A percentile compares a stretch with the other conserved stretches of the same genome.
These are phyloP conservation scores for Pogoniulus pusillus DNA, from an alignment of 2,797 vertebrate species.

Conservation along the genomic window DNA sequence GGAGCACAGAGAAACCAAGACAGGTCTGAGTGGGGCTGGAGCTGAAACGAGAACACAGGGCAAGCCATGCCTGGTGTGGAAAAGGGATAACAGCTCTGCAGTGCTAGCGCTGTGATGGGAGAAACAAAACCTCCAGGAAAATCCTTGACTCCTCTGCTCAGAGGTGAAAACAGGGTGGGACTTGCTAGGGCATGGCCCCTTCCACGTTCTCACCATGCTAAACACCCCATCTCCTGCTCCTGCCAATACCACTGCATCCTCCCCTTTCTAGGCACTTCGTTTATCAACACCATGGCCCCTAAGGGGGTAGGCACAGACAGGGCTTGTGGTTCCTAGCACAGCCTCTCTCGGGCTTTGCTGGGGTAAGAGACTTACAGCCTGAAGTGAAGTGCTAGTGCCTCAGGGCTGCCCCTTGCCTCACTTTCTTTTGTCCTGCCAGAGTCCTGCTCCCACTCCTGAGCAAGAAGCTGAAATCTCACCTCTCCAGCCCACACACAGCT, in stretches of 20 bases:
- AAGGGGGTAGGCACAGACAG: not conserved
- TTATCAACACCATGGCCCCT: not conserved
- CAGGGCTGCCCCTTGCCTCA: not conserved
- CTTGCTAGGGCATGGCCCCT: not conserved
- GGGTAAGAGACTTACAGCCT: not conserved
- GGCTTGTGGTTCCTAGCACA: not conserved
- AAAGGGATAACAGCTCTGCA: not conserved
- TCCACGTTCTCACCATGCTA: not conserved
- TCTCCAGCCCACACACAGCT: rapidly evolving
- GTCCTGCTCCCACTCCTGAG: not conserved
- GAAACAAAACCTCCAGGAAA: not conserved
- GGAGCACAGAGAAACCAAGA: not conserved
- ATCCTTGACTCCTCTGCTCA: not conserved
- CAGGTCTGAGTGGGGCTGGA: not conserved
- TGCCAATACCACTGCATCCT: rapidly evolving
- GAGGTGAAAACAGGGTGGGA: not conserved
- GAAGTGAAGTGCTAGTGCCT: not conserved
- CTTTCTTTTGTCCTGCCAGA: not conserved
- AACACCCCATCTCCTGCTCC: rapidly evolving
- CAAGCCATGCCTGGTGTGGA: not conserved
- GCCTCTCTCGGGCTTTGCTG: not conserved
- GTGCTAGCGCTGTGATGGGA: not conserved
- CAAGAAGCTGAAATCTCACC: not conserved
- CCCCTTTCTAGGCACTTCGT: not conserved
- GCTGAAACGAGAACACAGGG: not conserved